Percentiles rank a stretch among this genome's conserved stretches.
phyloP scores from a whole-genome alignment of 35 echinoderm and acorn worm genomes.

The Ophiothrix spiculata region DNA sequence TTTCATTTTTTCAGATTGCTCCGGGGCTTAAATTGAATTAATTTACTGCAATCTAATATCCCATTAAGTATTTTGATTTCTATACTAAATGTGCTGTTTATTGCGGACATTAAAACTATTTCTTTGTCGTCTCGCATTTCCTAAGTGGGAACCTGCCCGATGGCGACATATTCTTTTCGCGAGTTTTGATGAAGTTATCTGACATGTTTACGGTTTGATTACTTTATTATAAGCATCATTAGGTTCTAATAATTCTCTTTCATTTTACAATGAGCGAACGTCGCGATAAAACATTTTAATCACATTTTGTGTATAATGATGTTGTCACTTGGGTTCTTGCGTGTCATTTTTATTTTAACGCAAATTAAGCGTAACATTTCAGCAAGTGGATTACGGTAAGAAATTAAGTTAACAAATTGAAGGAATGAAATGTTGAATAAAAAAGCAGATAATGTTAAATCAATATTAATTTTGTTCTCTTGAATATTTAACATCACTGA shows the following conservation, averaged over 20 bases:
- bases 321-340: too few relatives aligned
- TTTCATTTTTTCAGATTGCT: neutral
- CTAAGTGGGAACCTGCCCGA: neutral
- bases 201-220: neutral
- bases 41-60: neutral
- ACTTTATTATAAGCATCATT: neutral
- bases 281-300: too few relatives aligned
- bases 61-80: neutral
- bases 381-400: too few relatives aligned
- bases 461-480: too few relatives aligned
- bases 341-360: too few relatives aligned
- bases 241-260: neutral
- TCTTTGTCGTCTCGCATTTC: neutral
- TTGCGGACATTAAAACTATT: neutral
- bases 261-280: too few relatives aligned
- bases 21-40: neutral
- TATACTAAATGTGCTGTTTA: neutral
- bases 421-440: too few relatives aligned
- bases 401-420: too few relatives aligned
- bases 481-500: too few relatives aligned
- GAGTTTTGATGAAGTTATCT: neutral
- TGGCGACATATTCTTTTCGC: neutral
- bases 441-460: too few relatives aligned
- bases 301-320: too few relatives aligned
- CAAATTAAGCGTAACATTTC: too few relatives aligned